Evolutionary conservation across 2,888 invertebrate genomes (phyloP).

Genomic region (Mythimna impura): DNA sequence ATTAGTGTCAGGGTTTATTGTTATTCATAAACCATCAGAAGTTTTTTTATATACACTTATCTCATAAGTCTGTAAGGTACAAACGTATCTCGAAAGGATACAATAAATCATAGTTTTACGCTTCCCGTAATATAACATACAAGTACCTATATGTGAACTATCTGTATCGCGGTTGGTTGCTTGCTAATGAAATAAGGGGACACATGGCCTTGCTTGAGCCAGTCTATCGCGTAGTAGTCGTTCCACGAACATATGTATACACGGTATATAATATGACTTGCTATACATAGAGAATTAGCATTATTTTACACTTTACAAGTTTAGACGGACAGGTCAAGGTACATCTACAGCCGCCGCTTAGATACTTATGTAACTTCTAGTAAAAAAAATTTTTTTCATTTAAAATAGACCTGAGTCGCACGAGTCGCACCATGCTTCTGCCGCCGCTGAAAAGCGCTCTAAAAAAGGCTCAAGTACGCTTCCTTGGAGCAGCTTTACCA

Average conservation of each 20-base stretch:
- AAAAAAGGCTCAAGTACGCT: no score
- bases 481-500: no score
- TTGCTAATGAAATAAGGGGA: slow-evolving; percentile 70
- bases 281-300: slow-evolving; percentile 53
- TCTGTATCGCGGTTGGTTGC: slow-evolving; percentile 45
- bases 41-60: slow-evolving; percentile 5
- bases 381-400: slow-evolving; percentile 5
- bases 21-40: slow-evolving; percentile 1
- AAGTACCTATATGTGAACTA: slow-evolving; percentile 14
- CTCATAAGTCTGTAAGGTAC: neutral
- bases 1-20: slow-evolving; percentile 10
- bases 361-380: slow-evolving; percentile 14
- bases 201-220: slow-evolving; percentile 65
- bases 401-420: neutral
- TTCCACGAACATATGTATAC: slow-evolving; percentile 9
- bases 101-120: slow-evolving; percentile 58
- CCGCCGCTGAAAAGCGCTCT: no score
- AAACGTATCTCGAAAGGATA: slow-evolving; percentile 51
- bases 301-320: slow-evolving; percentile 37
- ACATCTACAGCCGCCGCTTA: neutral
- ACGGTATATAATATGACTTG: slow-evolving; percentile 2
- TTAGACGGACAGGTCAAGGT: slow-evolving; percentile 52
- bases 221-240: slow-evolving; percentile 55
- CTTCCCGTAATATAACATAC: slow-evolving; percentile 57
- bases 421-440: no score